Conservation (phyloP, 2,888 invertebrate genomes). For the Nineta flava region DNA sequence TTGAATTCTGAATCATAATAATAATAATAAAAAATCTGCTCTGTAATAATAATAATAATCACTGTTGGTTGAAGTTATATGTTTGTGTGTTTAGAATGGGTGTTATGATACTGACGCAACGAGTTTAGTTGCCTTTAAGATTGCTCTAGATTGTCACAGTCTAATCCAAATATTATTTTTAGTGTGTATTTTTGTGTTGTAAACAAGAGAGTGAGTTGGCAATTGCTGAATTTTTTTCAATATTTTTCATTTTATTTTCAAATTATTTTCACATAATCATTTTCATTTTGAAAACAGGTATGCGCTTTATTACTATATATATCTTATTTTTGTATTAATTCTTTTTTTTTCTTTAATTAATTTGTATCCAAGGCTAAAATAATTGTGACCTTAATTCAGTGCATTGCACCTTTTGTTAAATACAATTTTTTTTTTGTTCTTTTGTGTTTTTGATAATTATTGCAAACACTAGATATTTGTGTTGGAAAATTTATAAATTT, state of each 20-base stretch:
- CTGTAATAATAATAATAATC: too few species aligned
- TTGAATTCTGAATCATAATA: not conserved
- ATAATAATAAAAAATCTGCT: not conserved
- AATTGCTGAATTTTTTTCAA: not conserved
- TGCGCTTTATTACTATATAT: not conserved
- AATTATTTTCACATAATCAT: not conserved
- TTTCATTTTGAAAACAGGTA: not conserved
- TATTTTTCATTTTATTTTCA: not conserved
- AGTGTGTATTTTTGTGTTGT: not conserved
- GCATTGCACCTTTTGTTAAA: slow-evolving; percentile 5
- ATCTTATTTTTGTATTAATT: not conserved
- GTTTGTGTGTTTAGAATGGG: not conserved
- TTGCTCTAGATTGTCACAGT: not conserved
- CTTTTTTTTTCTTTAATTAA: not conserved
- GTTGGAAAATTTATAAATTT: too few species aligned
- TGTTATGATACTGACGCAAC: slow-evolving; percentile 2
- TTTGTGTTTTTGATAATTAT: not conserved
- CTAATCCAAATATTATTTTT: not conserved
- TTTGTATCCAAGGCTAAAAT: not conserved
- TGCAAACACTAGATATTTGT: too few species aligned
- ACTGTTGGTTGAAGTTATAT: not conserved
- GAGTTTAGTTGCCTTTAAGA: not conserved
- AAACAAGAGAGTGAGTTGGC: not conserved
- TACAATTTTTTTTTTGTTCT: not conserved
- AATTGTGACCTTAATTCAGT: slow-evolving; percentile 8